Evolutionary conservation across 2,113 vertebrate genomes (phyloP), one percentile per base, ranked within the genome.

Genomic region (Ictalurus punctatus): DNA sequence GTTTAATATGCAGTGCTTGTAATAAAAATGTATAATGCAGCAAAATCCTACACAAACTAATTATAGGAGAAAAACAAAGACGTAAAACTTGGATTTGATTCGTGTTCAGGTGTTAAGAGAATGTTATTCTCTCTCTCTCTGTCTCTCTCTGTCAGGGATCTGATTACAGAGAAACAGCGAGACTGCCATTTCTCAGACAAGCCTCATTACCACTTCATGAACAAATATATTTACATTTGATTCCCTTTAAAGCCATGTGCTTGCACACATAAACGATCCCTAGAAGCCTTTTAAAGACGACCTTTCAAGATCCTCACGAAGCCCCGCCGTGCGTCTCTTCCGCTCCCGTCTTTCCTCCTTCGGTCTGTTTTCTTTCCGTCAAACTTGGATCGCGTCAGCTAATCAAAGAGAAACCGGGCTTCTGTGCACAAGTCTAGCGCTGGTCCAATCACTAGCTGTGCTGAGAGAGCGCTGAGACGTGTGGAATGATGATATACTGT

Each of bases 151-250:
- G 19, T 37, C 44, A 21, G 71, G 82, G 37, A 65, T 67, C 48
- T 74, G 59, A 76, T 83, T 83, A 89, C 79, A 14, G 56, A 56
- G 73, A 65, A 74, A 84, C 87, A 30, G 71, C 48, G 34, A 81
- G 67, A 84, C 48, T 48, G 79, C 84, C 88, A 71, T 84, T 81
- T 88, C 91, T 82, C 92, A 93, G 93, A 93, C 92, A 91, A 89
- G 94, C 93, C 91, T 94, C 93, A 94, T 94, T 94, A 93, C 90
- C 90, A 91, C 87, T 92, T 93, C 93, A 96, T 94, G 91, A 95
- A 93, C 93, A 94, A 94, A 94, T 92, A 93, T 91, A 92, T 95
- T 94, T 94, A 90, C 87, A 86, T 89, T 84, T 87, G 90, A 92
- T 92, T 89, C 86, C 84, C 89, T 84, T 84, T 92, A 89, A 93